Base-by-base conservation (phyloP, 2,797 vertebrate genomes). In the Yasuhikotakia modesta region DNA sequence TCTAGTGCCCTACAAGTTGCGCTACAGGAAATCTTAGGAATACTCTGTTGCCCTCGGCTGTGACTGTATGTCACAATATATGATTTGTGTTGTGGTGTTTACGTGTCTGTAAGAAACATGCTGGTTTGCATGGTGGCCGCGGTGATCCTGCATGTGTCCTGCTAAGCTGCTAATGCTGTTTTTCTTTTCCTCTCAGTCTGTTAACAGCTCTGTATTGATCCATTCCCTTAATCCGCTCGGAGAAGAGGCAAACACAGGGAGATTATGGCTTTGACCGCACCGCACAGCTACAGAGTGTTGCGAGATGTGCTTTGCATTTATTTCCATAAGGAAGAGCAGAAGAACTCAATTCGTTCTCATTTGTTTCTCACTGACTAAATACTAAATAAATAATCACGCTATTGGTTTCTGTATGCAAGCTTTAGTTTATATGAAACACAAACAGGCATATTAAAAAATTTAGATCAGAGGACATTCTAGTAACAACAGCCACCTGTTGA, bases 191-290 rank as follows among this genome's bases (percentile, higher is more conserved):
- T 63, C 70, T 73, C 80, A 73, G 70, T 78, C 70, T 81, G 70
- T 73, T 81, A 81, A 81, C 70, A 57, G 70, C 80, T 81, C 64
- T 48, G 24, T 81, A 78, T 81, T 78, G 75, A 81, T 81, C 70
- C 10, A 7, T 53, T 70, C 43, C 14, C 70, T 77, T 77, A 77
- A 77, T 77, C 75, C 66, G 19, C 68, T 70, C 45, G 70, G 66
- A 77, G 75, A 63, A 77, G 66, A 50, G 63, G 75, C 55, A 77
- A 77, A 77, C 75, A 77, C 66, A 77, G 32, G 21, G 19, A 73
- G 75, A 81, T 81, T 78, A 81, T 19, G 35, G 48, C 64, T 69
- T 52, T 63, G 70, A 76, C 69, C 19, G 58, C 69, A 21, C 35
- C 16, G 10, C 27, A 67, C 64, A 60, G 69, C 75, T 63, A 58